These are phyloP conservation scores for Dryadula phaetusa DNA, from an alignment of 2,888 invertebrate genomes.

Conservation along the genomic window DNA sequence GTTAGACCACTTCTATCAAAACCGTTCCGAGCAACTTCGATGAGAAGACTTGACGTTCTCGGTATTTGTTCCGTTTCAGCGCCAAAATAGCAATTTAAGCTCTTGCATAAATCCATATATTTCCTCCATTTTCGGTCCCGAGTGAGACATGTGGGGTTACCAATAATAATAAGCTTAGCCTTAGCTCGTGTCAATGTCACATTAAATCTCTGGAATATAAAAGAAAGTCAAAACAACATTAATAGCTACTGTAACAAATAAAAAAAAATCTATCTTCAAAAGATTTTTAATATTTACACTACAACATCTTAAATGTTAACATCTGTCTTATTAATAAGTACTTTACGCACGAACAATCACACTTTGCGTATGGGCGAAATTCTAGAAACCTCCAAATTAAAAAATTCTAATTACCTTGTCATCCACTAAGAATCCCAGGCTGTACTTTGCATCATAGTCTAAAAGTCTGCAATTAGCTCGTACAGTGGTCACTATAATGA, in stretches of 20 bases:
- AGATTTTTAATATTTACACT: too few relatives aligned
- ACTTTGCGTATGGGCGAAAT: too few relatives aligned
- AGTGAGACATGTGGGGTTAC: constrained; percentile 72
- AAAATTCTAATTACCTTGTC: constrained; percentile 74
- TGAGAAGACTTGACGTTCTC: constrained; percentile 52
- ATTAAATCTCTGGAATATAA: constrained; percentile 85
- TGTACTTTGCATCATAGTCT: constrained; percentile 81
- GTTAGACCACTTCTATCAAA: constrained; percentile 57
- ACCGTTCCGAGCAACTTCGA: constrained; percentile 55
- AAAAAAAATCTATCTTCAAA: too few relatives aligned
- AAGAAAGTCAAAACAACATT: not conserved
- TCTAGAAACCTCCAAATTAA: too few relatives aligned
- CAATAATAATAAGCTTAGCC: constrained; percentile 85
- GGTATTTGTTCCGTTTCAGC: constrained; percentile 57
- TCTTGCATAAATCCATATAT: constrained; percentile 68
- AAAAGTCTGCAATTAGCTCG: constrained; percentile 82
- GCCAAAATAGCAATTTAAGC: constrained; percentile 65
- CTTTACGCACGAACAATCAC: too few relatives aligned
- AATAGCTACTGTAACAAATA: too few relatives aligned
- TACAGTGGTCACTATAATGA: constrained; percentile 93
- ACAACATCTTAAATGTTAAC: too few relatives aligned
- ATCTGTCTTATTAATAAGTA: too few relatives aligned
- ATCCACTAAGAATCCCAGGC: constrained; percentile 83
- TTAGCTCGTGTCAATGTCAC: constrained; percentile 89
- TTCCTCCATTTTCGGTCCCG: constrained; percentile 66